Percentiles rank a stretch among this genome's conserved stretches.
These are phyloP conservation scores for Centroberyx gerrardi DNA, from an alignment of 2,797 vertebrate species.

Conservation along the genomic window DNA sequence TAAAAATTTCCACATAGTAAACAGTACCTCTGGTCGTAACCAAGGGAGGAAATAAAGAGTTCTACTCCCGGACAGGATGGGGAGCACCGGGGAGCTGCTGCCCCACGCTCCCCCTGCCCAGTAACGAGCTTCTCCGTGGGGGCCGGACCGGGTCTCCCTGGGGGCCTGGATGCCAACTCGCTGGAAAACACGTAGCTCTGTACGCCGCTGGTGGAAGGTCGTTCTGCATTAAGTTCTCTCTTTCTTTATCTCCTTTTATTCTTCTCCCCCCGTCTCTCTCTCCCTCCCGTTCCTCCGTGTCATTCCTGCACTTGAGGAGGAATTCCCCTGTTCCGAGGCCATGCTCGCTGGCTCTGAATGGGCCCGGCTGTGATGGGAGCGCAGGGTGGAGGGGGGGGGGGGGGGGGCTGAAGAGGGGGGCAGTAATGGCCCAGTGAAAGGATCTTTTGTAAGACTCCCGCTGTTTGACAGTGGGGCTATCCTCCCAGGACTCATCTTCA, in stretches of 20 bases:
- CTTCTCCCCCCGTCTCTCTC: conserved; percentile 19
- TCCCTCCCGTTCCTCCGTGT: conserved; percentile 60
- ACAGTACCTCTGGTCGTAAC: conserved; percentile 58
- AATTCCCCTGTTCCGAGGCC: conserved; percentile 76
- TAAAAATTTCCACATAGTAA: conserved; percentile 66
- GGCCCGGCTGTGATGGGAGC: conserved; percentile 50
- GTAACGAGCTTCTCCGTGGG: conserved; percentile 59
- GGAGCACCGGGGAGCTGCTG: conserved; percentile 43
- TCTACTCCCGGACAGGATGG: conserved; percentile 50
- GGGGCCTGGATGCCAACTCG: conserved; percentile 46
- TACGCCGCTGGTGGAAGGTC: conserved; percentile 18
- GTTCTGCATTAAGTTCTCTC: conserved; percentile 32
- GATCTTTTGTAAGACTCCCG: conserved; percentile 82
- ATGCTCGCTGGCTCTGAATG: conserved; percentile 76
- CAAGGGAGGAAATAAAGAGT: conserved; percentile 62
- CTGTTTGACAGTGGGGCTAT: conserved; percentile 89
- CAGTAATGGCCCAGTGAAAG: conserved; percentile 72
- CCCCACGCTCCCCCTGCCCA: too few species aligned
- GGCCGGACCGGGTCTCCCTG: conserved; percentile 28
- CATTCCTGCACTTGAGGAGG: conserved; percentile 78
- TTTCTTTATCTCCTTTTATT: conserved; percentile 44
- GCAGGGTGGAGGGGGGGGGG: conserved; percentile 45
- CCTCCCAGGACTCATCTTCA: conserved; percentile 87
- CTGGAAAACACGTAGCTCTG: conserved; percentile 37
- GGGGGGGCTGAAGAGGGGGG: conserved; percentile 23